Percentiles rank a stretch among this genome's conserved stretches.
Conservation (phyloP, 2,797 vertebrate species). For the Anisognathus igniventris region DNA sequence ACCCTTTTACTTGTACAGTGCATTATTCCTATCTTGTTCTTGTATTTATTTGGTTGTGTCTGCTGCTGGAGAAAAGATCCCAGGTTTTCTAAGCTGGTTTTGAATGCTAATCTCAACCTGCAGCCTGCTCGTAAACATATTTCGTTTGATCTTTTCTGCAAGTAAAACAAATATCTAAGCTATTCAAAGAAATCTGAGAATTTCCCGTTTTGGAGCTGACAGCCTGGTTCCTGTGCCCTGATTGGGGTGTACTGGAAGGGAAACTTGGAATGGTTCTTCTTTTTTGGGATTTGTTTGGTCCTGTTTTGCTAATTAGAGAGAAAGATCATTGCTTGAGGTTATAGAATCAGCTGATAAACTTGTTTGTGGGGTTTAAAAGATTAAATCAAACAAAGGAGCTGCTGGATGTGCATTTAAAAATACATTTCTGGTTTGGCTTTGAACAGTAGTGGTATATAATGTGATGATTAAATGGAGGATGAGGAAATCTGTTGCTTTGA, state of each 20-base stretch:
- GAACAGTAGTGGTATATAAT: neutral
- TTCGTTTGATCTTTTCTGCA: neutral
- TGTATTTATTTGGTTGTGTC: neutral
- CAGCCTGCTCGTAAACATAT: neutral
- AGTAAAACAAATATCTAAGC: neutral
- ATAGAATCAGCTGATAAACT: neutral
- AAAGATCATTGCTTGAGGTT: neutral
- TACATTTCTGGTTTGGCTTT: neutral
- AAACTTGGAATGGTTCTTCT: neutral
- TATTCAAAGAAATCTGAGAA: neutral
- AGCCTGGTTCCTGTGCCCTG: neutral
- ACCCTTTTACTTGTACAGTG: neutral
- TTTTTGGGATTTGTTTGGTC: neutral
- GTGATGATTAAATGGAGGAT: constrained; percentile 13
- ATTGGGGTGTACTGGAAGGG: neutral
- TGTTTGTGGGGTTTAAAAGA: neutral
- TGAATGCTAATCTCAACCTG: neutral
- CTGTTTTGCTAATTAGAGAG: neutral
- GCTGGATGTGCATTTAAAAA: neutral
- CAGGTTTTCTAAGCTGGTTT: neutral
- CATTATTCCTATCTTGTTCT: neutral
- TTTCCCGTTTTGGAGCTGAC: neutral
- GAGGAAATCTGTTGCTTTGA: constrained; percentile 9
- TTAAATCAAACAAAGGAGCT: neutral
- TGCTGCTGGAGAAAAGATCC: neutral